These are phyloP conservation scores for Syritta pipiens DNA, from an alignment of 2,888 invertebrate species.

Conservation along the genomic window DNA sequence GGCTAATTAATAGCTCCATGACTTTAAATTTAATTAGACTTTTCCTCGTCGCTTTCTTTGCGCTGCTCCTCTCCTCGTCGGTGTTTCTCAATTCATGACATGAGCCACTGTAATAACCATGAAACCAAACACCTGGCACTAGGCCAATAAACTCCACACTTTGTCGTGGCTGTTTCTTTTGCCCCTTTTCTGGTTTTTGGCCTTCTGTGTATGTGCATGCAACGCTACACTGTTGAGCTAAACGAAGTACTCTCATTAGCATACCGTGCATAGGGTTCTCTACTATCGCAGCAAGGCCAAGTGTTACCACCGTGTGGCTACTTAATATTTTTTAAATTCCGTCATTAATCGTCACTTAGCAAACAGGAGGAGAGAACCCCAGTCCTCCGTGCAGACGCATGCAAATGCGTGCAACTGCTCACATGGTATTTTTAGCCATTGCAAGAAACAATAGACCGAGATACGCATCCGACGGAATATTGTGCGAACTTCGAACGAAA, in stretches of 20 bases:
- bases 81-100: conserved; percentile 18
- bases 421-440: conserved; percentile 13
- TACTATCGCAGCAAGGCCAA: conserved; percentile 49
- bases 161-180: conserved; percentile 1
- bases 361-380: conserved; percentile 10
- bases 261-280: conserved; percentile 20
- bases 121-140: conserved; percentile 59
- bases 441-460: conserved; percentile 19
- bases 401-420: no score
- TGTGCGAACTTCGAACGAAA: conserved; percentile 14
- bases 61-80: background rate
- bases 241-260: conserved; percentile 33
- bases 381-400: background rate
- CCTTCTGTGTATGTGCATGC: conserved; percentile 7
- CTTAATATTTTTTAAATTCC: conserved; percentile 41
- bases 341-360: conserved; percentile 19
- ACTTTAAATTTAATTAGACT: conserved; percentile 13
- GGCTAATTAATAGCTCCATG: conserved; percentile 19
- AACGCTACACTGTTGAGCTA: conserved; percentile 10
- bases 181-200: no score
- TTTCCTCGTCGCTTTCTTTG: background rate
- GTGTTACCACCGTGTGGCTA: conserved; percentile 13
- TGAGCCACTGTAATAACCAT: conserved; percentile 43
- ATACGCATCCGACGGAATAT: background rate
- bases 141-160: conserved; percentile 55